Evolutionary conservation across 2,888 invertebrate species (phyloP), one percentile per base, ranked within the genome.

Genomic region (Pristionchus fissidentatus): DNA sequence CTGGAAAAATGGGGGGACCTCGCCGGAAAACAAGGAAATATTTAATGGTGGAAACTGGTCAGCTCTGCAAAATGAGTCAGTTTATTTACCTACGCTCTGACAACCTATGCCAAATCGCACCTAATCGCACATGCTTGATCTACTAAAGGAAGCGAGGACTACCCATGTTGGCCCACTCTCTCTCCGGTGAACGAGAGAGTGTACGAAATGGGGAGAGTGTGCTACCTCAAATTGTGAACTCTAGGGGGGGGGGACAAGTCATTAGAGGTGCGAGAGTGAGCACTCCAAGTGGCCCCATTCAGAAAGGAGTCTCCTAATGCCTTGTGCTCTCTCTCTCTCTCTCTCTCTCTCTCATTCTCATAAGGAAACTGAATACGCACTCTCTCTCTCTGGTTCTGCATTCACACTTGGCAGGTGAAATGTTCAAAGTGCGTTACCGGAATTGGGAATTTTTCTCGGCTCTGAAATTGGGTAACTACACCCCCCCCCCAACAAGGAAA

Each of bases 251-350:
- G 15, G 57, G 38, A 46, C 10, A 10, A 46, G 66, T 66, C 66
- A 66, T 66, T 66, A 66, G 66, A 66, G 66, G 66, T 66, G 66
- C 66, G 35, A 66, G 66, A 46, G 46, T n/a, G n/a, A n/a, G n/a
- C n/a, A n/a, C n/a, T n/a, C n/a, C n/a, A n/a, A n/a, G 46, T 46
- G 46, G 46, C 8, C n/a, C 46, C 46, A 46, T 55, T 7, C 55
- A 55, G n/a, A n/a, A n/a, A n/a, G n/a, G n/a, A n/a, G n/a, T n/a
- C n/a, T n/a, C n/a, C n/a, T n/a, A n/a, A n/a, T n/a, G n/a, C n/a
- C n/a, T n/a, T n/a, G n/a, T 60, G 60, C 32, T 60, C 60, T 60
- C 5, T 60, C n/a, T 29, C 13, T 60, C 60, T 32, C 32, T 32
- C 73, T 22, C 43, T n/a, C 75, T 10, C 49, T 10, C 49, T 73